phyloP scores from a whole-genome alignment of 2,888 invertebrate genomes.

The Platycheirus albimanus region DNA sequence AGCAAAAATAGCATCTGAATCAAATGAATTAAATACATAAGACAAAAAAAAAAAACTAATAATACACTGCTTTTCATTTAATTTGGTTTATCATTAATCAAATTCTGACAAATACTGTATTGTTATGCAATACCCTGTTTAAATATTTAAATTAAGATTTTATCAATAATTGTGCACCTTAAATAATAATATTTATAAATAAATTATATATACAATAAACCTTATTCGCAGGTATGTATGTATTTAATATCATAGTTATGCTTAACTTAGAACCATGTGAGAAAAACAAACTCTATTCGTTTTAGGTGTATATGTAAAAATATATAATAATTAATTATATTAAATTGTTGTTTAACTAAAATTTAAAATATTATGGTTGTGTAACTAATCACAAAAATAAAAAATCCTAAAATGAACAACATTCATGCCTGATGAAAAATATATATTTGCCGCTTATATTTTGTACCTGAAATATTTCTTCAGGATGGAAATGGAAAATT shows the following conservation, averaged over 20 bases:
- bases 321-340: too few relatives aligned
- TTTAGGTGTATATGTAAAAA: slow-evolving; percentile 34
- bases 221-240: slow-evolving; percentile 63
- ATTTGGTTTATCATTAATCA: slow-evolving; percentile 42
- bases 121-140: slow-evolving; percentile 5
- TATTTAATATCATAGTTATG: slow-evolving; percentile 50
- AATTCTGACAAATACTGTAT: slow-evolving; percentile 51
- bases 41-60: too few relatives aligned
- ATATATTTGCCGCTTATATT: slow-evolving; percentile 41
- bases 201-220: slow-evolving; percentile 56
- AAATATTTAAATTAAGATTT: slow-evolving; percentile 31
- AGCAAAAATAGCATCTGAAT: slow-evolving; percentile 46
- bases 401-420: slow-evolving; percentile 41
- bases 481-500: neutral
- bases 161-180: slow-evolving; percentile 73
- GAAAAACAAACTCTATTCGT: slow-evolving; percentile 47
- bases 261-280: slow-evolving; percentile 43
- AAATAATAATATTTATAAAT: slow-evolving; percentile 37
- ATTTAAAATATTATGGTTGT: slow-evolving; percentile 58
- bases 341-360: slow-evolving; percentile 49
- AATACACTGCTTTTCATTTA: slow-evolving; percentile 43
- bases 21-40: slow-evolving; percentile 43
- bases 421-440: slow-evolving; percentile 37
- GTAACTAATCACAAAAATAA: slow-evolving; percentile 64
- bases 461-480: neutral